Base-by-base conservation (phyloP, 1,140 invertebrate genomes). In the Drosophila murphyi region DNA sequence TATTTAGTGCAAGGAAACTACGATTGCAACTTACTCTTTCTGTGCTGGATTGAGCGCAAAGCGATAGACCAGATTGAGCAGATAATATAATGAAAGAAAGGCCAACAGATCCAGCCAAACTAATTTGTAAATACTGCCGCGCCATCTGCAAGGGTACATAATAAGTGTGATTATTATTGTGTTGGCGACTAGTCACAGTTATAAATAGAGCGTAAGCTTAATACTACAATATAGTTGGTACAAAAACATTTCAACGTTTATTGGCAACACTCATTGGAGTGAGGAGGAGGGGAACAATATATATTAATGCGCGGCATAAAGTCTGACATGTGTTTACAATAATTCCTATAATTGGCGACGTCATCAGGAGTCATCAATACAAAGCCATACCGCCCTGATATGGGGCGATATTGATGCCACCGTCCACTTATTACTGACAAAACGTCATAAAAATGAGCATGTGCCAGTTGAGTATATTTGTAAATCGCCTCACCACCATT, bases 61-160 rank as follows among this genome's bases (percentile, higher is more conserved):
- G 91, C 98, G 94, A 93, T 99, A 99, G 32, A 96, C 94, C 62
- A 98, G 93, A 93, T 97, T 98, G 72, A 99, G 95, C 62, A 94
- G 89, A 92, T 97, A 97, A 93, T 98, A 99, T 47, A 96, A 90
- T 63, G 95, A 92, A 74, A 97, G 93, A 93, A 98, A 99, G n/a
- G 97, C 96, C 76, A 98, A 82, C 35, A 98, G 94, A 93, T 99
- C 98, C 75, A 97, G 94, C 96, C 97, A 99, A 69, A 99, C 96
- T 81, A 99, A 93, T 94, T 99, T 99, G 95, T 99, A 99, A 61
- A 99, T 97, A 90, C 98, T 99, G 59, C 98, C 98, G 79, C 96
- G 95, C 98, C 98, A 99, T 95, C 97, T 97, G 95, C 87, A 96
- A 95, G 12, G n/a, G 37, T 48, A 34, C 2, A 35, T 43, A 20